A percentile compares a stretch with the other conserved stretches of the same genome.
Conservation (phyloP, 2,113 vertebrate species). For the Hydrolagus affinis region DNA sequence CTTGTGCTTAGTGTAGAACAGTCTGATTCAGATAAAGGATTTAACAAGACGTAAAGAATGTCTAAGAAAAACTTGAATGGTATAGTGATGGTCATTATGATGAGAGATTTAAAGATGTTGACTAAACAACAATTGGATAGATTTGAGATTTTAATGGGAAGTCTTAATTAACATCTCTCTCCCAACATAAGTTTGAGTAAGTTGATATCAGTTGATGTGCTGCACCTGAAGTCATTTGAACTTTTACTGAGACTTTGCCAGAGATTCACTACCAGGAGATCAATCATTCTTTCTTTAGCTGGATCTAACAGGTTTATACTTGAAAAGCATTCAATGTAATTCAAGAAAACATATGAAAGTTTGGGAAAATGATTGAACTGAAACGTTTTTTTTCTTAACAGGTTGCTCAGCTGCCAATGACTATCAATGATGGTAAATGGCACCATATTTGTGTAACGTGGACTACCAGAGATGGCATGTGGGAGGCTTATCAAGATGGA, state of each 20-base stretch:
- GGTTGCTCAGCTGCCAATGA: slow-evolving; percentile 88
- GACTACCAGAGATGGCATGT: slow-evolving; percentile 93
- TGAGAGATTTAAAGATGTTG: too few species aligned
- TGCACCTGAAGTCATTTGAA: not conserved
- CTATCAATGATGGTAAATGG: slow-evolving; percentile 90
- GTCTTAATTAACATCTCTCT: too few species aligned
- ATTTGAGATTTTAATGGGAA: too few species aligned
- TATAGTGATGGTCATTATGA: too few species aligned
- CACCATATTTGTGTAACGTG: slow-evolving; percentile 96
- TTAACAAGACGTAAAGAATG: too few species aligned
- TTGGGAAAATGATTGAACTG: not conserved
- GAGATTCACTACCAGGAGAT: not conserved
- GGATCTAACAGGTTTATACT: not conserved
- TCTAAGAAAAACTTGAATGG: too few species aligned
- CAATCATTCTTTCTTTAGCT: not conserved
- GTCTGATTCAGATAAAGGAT: too few species aligned
- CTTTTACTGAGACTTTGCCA: not conserved
- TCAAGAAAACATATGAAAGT: not conserved
- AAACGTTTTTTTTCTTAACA: slow-evolving; percentile 41
- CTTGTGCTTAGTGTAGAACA: too few species aligned
- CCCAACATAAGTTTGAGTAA: too few species aligned
- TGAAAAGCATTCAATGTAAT: not conserved
- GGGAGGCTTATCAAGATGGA: slow-evolving; percentile 96
- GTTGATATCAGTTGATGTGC: too few species aligned
- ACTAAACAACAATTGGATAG: too few species aligned